phyloP scores from a whole-genome alignment of 2,797 vertebrate genomes.

The Periparus ater region DNA sequence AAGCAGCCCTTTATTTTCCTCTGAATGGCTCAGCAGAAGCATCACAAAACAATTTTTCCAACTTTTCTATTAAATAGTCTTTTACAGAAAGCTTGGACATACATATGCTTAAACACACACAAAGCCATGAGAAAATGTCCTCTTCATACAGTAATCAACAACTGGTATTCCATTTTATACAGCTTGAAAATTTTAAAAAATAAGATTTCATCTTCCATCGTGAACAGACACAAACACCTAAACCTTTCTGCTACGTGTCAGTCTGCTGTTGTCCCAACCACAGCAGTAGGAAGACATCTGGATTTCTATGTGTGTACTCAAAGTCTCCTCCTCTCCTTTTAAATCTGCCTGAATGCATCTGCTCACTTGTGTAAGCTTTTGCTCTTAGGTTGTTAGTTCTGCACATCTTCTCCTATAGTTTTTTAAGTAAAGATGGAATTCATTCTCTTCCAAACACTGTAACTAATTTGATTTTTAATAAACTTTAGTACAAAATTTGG shows the following conservation, averaged over 20 bases:
- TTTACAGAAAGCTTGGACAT: neutral
- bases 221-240: neutral
- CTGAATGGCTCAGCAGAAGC: slow-evolving; percentile 41
- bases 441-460: neutral
- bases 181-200: neutral
- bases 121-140: neutral
- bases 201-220: neutral
- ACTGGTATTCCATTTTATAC: neutral
- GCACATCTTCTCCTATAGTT: neutral
- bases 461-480: neutral
- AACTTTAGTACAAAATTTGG: neutral
- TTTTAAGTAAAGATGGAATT: neutral
- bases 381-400: neutral
- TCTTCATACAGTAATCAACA: neutral
- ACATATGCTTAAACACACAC: neutral
- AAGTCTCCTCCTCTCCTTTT: neutral
- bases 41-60: neutral
- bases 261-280: neutral
- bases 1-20: slow-evolving; percentile 16
- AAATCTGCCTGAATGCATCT: neutral
- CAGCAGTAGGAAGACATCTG: slow-evolving; percentile 5
- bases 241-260: neutral
- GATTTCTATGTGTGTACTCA: neutral
- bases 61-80: neutral
- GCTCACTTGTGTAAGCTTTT: neutral